Evolutionary conservation across 1,140 invertebrate species (phyloP).

Genomic region (Sarcophaga peregrina): DNA sequence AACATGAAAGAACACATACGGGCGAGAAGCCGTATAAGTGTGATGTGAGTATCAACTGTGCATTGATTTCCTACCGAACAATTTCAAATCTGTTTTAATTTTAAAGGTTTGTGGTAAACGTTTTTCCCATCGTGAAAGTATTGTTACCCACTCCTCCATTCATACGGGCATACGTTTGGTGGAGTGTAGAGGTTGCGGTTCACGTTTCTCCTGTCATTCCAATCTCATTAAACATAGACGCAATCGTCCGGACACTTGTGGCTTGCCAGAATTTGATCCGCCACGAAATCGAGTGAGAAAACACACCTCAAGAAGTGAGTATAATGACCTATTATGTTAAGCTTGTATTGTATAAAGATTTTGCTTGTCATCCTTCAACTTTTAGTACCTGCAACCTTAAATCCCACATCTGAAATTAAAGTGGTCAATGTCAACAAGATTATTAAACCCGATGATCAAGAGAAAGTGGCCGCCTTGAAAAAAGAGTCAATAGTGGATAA

Average conservation of each 20-base stretch:
- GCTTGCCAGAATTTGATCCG: constrained; percentile 56
- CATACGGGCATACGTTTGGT: constrained; percentile 66
- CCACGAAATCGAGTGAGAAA: constrained; percentile 44
- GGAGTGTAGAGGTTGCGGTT: constrained; percentile 64
- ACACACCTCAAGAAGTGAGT: constrained; percentile 48
- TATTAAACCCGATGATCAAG: constrained; percentile 45
- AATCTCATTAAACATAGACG: constrained; percentile 67
- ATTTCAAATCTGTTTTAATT: not conserved
- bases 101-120: constrained; percentile 67
- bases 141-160: constrained; percentile 66
- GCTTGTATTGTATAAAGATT: not conserved
- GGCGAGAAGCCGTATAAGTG: constrained; percentile 69
- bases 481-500: constrained; percentile 17
- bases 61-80: not conserved
- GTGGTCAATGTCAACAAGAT: constrained; percentile 46
- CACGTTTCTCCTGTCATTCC: constrained; percentile 66
- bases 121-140: constrained; percentile 66
- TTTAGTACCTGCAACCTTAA: constrained; percentile 44
- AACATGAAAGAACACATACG: constrained; percentile 68
- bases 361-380: not conserved
- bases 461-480: constrained; percentile 17
- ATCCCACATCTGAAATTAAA: constrained; percentile 48
- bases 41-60: constrained; percentile 53
- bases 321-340: not conserved
- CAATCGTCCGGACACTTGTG: constrained; percentile 65